Conservation (phyloP, 1,140 invertebrate genomes). For the Calliopsis andreniformis region DNA sequence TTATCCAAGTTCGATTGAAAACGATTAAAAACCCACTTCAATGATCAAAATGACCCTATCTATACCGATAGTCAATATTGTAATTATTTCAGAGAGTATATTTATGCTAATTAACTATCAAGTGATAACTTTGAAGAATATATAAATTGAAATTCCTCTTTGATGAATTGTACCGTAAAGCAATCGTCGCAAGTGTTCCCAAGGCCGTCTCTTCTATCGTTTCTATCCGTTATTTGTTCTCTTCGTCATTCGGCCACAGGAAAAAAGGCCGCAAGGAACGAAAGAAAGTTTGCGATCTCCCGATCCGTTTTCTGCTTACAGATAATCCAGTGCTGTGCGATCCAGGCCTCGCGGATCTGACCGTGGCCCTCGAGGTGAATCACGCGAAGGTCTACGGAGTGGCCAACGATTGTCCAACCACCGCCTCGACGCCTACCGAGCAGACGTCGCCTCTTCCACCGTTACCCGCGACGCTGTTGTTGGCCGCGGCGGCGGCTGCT, state of each 20-base stretch:
- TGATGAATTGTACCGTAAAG: too few relatives aligned
- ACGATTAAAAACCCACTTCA: too few relatives aligned
- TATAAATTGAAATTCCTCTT: too few relatives aligned
- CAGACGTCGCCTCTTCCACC: slow-evolving; percentile 59
- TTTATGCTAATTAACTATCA: too few relatives aligned
- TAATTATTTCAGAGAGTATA: too few relatives aligned
- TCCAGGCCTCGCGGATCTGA: slow-evolving; percentile 85
- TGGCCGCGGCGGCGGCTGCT: slow-evolving; percentile 73
- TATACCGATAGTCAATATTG: too few relatives aligned
- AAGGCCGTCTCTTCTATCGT: not conserved
- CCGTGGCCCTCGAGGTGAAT: slow-evolving; percentile 85
- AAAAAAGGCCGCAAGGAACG: not conserved
- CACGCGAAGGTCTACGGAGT: slow-evolving; percentile 86
- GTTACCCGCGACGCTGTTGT: slow-evolving; percentile 72
- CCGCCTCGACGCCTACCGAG: slow-evolving; percentile 58
- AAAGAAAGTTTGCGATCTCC: slow-evolving; percentile 1
- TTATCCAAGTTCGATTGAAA: too few relatives aligned
- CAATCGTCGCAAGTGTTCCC: too few relatives aligned
- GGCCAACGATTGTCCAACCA: slow-evolving; percentile 78
- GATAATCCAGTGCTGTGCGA: slow-evolving; percentile 90
- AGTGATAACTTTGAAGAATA: too few relatives aligned
- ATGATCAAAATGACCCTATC: too few relatives aligned
- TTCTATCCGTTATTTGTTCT: not conserved
- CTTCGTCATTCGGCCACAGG: too few relatives aligned
- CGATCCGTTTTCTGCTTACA: slow-evolving; percentile 76